Base-by-base conservation (phyloP, 2,888 invertebrate genomes). In the Ophion obscuratus region DNA sequence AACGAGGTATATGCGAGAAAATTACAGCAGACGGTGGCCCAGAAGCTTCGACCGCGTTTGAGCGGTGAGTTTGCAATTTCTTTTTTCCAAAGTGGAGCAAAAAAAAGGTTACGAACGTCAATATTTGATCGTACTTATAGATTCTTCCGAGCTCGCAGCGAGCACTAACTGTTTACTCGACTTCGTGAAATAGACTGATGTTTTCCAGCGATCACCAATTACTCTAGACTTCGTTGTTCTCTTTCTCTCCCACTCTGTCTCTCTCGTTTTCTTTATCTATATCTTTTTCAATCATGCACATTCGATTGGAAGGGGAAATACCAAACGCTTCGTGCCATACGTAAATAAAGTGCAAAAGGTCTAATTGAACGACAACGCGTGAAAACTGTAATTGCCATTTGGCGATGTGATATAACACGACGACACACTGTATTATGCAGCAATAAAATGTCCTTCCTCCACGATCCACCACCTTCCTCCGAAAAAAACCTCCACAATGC, bases 271-370 rank as follows among this genome's bases (percentile, higher is more conserved):
- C 62, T 73, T 57, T 71, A 53, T 80, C 67, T 76, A 53, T 64
- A 78, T 74, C 67, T 64, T 70, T 62, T 20, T 64, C 36, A 66
- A n/a, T 67, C 81, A 59, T 61, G 59, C 67, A 67, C 61, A 24
- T 64, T 76, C 40, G 31, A 59, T 61, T 67, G 20, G 81, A 64
- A 68, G 81, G 81, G 81, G 62, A 70, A 77, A 81, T 76, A 82
- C 80, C 79, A 80, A 82, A 81, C 73, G 84, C 83, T 84, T 88
- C 87, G 89, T 88, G 86, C 86, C 87, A 83, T 77, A 85, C 84
- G 81, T 86, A 88, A 89, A 87, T 87, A 87, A 83, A 87, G 87
- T 68, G 62, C 47, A 80, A 80, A 86, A 81, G 85, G 85, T 82
- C 88, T 85, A 89, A 89, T 89, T 88, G 87, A 88, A 87, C 80